Percentiles rank a stretch among this genome's conserved stretches.
Evolutionary conservation across 2,888 invertebrate species (phyloP).

Genomic region (Lasius platythorax): DNA sequence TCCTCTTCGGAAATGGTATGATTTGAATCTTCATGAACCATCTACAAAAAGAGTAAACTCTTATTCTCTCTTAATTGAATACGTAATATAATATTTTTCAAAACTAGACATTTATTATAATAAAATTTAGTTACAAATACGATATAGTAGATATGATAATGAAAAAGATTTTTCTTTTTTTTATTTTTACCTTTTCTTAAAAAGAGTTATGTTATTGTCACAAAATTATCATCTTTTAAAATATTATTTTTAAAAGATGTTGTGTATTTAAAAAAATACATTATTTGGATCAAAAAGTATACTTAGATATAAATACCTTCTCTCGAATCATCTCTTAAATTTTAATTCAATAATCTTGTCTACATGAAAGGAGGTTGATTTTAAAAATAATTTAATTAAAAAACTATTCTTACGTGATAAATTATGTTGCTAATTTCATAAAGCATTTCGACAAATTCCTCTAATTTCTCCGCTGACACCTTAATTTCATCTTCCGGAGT

Average conservation of each 20-base stretch:
- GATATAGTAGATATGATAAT: not conserved
- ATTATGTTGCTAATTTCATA: constrained; percentile 74
- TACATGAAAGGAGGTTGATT: not conserved
- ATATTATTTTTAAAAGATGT: not conserved
- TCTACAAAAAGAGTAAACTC: constrained; percentile 60
- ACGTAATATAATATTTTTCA: not conserved
- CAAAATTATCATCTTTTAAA: not conserved
- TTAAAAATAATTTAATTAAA: not conserved
- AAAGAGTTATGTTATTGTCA: not conserved
- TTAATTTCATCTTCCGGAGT: constrained; percentile 67
- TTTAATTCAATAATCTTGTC: not conserved
- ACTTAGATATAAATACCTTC: not conserved
- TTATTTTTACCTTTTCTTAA: not conserved
- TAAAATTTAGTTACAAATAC: not conserved
- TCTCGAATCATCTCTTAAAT: not conserved
- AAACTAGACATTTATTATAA: constrained; percentile 14
- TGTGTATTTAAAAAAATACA: not conserved
- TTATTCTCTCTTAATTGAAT: not conserved
- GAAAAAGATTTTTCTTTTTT: not conserved
- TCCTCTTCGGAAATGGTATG: constrained; percentile 65
- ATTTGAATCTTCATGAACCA: constrained; percentile 58
- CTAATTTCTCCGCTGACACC: constrained; percentile 71
- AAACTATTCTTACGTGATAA: constrained; percentile 73
- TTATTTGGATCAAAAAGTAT: not conserved
- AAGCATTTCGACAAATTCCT: constrained; percentile 71